These are phyloP conservation scores for Stomorhina lunata DNA, from an alignment of 2,888 invertebrate species.

Conservation along the genomic window DNA sequence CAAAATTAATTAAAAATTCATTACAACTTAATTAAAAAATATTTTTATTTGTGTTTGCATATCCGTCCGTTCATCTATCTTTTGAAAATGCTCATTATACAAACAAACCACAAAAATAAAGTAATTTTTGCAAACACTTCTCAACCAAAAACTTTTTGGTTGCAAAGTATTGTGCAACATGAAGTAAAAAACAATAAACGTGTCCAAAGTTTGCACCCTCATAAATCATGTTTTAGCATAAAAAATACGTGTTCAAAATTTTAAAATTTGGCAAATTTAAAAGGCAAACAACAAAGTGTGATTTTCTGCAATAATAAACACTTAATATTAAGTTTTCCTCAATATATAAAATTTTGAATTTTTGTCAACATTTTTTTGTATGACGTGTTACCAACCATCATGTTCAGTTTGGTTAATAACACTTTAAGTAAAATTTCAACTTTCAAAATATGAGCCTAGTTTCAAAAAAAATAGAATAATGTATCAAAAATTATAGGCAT, in stretches of 20 bases:
- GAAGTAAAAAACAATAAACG: not conserved
- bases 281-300: not conserved
- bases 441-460: no score
- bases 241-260: conserved; percentile 34
- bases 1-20: conserved; percentile 49
- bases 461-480: no score
- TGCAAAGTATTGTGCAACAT: not conserved
- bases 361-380: no score
- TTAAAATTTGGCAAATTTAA: not conserved
- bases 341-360: no score
- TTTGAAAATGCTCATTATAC: not conserved
- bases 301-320: no score
- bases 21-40: conserved; percentile 41
- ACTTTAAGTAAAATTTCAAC: no score
- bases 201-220: not conserved
- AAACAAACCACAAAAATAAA: not conserved
- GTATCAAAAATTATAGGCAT: no score
- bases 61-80: not conserved
- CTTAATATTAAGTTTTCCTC: no score
- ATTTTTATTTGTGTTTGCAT: not conserved
- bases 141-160: not conserved
- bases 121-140: not conserved
- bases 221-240: conserved; percentile 20
- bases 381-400: no score
- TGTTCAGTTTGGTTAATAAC: no score